A percentile compares a stretch with the other conserved stretches of the same genome.
phyloP scores from a whole-genome alignment of 2,113 vertebrate species.

The Petromus typicus region DNA sequence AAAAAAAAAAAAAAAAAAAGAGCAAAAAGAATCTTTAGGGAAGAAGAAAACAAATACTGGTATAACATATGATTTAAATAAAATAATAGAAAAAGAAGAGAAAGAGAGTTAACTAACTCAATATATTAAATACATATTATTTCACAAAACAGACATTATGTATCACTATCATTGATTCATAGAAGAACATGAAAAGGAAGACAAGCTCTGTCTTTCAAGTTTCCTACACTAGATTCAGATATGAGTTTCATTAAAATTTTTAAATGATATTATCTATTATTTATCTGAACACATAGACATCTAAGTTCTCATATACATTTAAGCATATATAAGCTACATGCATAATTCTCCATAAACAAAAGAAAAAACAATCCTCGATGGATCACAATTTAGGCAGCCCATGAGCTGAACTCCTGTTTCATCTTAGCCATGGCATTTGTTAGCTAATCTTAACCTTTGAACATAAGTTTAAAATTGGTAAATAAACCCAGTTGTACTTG shows the following conservation, averaged over 20 bases:
- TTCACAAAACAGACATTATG: neutral
- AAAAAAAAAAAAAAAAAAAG: neutral
- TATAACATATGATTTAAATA: no score
- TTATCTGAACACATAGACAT: neutral
- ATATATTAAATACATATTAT: no score
- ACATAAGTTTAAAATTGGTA: constrained; percentile 12
- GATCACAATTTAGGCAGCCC: neutral
- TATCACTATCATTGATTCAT: neutral
- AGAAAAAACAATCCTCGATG: neutral
- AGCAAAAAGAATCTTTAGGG: no score
- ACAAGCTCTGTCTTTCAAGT: neutral
- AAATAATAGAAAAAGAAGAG: no score
- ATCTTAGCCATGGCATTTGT: neutral
- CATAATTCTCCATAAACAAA: neutral
- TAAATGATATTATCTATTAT: neutral
- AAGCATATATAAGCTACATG: neutral
- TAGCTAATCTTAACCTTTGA: neutral
- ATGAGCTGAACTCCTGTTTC: neutral
- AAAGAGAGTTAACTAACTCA: no score
- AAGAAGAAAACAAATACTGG: no score
- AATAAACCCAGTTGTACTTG: neutral
- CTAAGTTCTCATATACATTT: neutral
- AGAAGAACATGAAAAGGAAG: constrained; percentile 5
- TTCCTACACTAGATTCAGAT: neutral
- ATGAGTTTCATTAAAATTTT: neutral